These are phyloP conservation scores for Terrapene triunguis DNA, from an alignment of 2,113 vertebrate species.

Conservation along the genomic window DNA sequence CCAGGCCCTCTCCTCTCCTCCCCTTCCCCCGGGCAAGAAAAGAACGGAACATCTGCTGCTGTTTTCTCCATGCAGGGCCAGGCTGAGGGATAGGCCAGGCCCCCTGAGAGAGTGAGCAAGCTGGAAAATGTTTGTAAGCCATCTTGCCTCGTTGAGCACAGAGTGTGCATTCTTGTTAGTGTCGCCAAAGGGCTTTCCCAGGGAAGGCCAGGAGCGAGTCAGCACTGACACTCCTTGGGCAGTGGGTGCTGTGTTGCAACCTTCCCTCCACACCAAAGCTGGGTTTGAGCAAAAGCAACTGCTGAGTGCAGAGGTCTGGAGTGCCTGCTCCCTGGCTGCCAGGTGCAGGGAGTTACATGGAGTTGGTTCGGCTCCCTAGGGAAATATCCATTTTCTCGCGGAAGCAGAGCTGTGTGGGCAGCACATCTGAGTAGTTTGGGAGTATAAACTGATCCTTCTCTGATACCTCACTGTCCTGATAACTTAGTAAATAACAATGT, in stretches of 20 bases:
- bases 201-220: accelerated
- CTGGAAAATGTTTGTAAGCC: conserved; percentile 1
- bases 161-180: not conserved
- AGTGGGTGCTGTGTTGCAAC: not conserved
- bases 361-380: accelerated
- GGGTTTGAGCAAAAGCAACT: accelerated
- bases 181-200: not conserved
- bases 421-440: not conserved
- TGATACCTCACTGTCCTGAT: not conserved
- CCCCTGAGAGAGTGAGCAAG: not conserved
- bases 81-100: not conserved
- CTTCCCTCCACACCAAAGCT: not conserved
- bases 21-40: accelerated
- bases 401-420: not conserved
- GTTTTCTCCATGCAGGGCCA: not conserved
- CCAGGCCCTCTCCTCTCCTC: not conserved
- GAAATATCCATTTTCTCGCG: not conserved
- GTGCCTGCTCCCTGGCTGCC: not conserved
- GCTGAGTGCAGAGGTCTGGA: not conserved
- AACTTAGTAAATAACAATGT: not conserved
- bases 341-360: not conserved
- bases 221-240: not conserved
- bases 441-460: not conserved
- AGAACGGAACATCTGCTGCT: not conserved
- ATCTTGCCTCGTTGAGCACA: not conserved